Conservation (phyloP, 2,888 invertebrate genomes). For the Polydrusus pterygomalis region DNA sequence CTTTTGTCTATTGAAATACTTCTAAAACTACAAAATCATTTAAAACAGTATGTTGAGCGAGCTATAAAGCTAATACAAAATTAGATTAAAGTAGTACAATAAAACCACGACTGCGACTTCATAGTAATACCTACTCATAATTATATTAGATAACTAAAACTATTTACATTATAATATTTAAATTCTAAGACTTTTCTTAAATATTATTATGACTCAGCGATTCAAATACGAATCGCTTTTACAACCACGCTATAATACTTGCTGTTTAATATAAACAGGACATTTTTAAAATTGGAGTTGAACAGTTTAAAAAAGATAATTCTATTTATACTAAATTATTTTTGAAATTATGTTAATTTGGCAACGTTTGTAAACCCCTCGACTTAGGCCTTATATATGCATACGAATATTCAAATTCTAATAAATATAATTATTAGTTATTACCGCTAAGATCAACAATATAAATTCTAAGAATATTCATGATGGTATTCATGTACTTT, state of each 20-base stretch:
- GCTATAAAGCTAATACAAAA: too few species aligned
- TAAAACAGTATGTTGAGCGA: too few species aligned
- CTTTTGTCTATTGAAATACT: too few species aligned
- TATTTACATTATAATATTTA: not conserved
- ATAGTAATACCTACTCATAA: too few species aligned
- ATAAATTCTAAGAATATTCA: slow-evolving; percentile 25
- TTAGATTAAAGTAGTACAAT: too few species aligned
- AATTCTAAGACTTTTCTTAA: not conserved
- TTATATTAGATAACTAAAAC: not conserved
- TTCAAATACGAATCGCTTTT: not conserved
- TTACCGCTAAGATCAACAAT: slow-evolving; percentile 19
- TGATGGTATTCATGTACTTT: slow-evolving; percentile 30
- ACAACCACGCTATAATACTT: slow-evolving; percentile 11
- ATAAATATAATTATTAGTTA: not conserved
- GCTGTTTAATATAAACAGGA: slow-evolving; percentile 40
- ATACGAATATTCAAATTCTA: slow-evolving; percentile 29
- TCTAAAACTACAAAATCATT: too few species aligned
- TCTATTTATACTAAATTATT: not conserved
- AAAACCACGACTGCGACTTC: too few species aligned
- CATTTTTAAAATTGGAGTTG: not conserved
- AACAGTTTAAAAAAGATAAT: not conserved
- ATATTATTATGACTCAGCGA: not conserved
- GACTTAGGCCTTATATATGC: slow-evolving; percentile 27
- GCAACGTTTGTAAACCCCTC: slow-evolving; percentile 25
- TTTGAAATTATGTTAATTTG: slow-evolving; percentile 26